Conservation (phyloP, 2,113 vertebrate species). For the Pluvialis apricaria region DNA sequence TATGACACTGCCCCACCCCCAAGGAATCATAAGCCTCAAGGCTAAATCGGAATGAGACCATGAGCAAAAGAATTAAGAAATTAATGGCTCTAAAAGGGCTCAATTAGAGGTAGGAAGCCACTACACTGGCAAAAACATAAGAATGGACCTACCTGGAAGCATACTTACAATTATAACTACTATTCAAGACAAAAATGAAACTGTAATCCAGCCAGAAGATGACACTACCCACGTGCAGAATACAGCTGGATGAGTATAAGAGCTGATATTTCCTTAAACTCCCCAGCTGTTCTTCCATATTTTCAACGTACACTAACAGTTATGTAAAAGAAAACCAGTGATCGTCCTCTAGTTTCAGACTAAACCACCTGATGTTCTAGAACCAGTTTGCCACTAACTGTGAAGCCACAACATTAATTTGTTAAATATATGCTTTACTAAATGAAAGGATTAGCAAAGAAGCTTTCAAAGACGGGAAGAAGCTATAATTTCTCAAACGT, state of each 20-base stretch:
- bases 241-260: not conserved
- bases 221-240: not conserved
- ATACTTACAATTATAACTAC: not conserved
- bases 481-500: not conserved
- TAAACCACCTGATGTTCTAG: not conserved
- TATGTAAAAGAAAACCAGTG: not conserved
- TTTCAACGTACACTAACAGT: not conserved
- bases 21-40: not conserved
- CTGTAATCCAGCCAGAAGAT: not conserved
- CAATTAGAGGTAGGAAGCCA: not conserved
- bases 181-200: not conserved
- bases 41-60: not conserved
- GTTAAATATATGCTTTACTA: not conserved
- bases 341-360: not conserved
- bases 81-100: not conserved
- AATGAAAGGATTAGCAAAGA: not conserved
- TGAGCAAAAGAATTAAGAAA: not conserved
- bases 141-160: not conserved
- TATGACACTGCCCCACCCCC: not conserved
- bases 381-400: slow-evolving; percentile 15
- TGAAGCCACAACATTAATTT: not conserved
- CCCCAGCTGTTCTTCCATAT: not conserved
- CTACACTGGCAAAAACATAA: not conserved
- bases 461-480: slow-evolving; percentile 21
- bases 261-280: not conserved